Evolutionary conservation across 1,140 invertebrate genomes (phyloP), one percentile per base, ranked within the genome.

Genomic region (Alviniconcha marisindica): DNA sequence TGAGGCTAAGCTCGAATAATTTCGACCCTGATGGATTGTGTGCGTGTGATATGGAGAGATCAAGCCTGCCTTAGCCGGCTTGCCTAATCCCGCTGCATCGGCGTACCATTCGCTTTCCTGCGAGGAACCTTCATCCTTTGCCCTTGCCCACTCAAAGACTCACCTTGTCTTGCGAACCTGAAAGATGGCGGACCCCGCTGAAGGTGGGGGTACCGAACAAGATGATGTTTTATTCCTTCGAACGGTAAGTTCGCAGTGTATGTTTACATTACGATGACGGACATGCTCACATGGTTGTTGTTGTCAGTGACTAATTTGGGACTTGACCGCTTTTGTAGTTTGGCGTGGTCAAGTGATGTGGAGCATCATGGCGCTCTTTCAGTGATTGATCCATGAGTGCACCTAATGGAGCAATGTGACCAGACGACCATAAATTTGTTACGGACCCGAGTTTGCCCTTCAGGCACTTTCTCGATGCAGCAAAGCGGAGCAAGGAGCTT

Each of bases 191-290:
- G 89, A 89, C 76, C 83, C 87, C 12, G 84, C 87, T 24, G 89
- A 89, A 73, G 86, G 84, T 51, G 89, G 89, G 42, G 88, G 88
- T 66, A 86, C 87, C n/a, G 89, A 90, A 84, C 88, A 90, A 82
- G 89, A 90, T 83, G 89, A 89, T 86, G 82, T 90, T 80, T 90
- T 88, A 28, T 90, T 90, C 76, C 79, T 90, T 28, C 77, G 89
- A 82, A 90, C 89, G 85, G 89, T 90, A 84, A 88, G 89, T 88
- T 56, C 18, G 44, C 44, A 48, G 7, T 48, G 5, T 5, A 48
- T 48, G 44, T 48, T 48, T 48, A 48, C 5, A 48, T 48, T 5
- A 48, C 5, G 5, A 48, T 18, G 18, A 5, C 44, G 24, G 7
- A 69, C 63, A 69, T 24, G 24, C 63, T 10, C 63, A 69, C 63